Conservation (phyloP, 1,140 invertebrate species). For the Nasonia giraulti region DNA sequence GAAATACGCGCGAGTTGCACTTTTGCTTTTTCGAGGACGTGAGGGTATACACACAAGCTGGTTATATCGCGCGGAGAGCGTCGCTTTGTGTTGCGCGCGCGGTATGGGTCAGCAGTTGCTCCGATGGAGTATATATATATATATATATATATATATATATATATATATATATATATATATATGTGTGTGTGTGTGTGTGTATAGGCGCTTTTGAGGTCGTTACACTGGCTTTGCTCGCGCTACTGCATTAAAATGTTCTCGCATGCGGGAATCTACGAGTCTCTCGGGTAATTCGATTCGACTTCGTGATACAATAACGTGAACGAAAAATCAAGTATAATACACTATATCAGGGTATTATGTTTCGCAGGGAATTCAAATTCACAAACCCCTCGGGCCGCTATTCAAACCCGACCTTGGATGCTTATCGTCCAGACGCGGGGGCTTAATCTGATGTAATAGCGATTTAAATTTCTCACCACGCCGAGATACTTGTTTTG, state of each 20-base stretch:
- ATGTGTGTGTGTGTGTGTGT: too few relatives aligned
- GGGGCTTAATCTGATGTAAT: not conserved
- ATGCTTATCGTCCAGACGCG: too few relatives aligned
- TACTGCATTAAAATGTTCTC: not conserved
- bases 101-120: constrained; percentile 1
- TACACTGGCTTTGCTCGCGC: constrained; percentile 16
- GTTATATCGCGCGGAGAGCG: not conserved
- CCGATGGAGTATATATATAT: not conserved
- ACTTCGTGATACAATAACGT: not conserved
- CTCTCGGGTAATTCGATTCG: not conserved
- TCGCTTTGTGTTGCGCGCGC: not conserved
- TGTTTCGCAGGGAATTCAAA: not conserved
- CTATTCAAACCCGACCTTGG: too few relatives aligned
- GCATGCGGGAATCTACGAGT: not conserved
- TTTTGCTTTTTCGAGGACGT: not conserved
- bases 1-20: constrained; percentile 2
- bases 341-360: not conserved
- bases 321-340: not conserved
- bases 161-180: too few relatives aligned
- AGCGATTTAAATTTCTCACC: not conserved
- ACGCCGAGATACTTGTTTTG: too few relatives aligned
- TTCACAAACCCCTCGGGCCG: too few relatives aligned
- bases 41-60: not conserved
- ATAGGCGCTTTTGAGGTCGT: too few relatives aligned
- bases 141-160: too few relatives aligned